Evolutionary conservation across 1,140 invertebrate species (phyloP).

Genomic region (Stenopsyche tienmushanensis): DNA sequence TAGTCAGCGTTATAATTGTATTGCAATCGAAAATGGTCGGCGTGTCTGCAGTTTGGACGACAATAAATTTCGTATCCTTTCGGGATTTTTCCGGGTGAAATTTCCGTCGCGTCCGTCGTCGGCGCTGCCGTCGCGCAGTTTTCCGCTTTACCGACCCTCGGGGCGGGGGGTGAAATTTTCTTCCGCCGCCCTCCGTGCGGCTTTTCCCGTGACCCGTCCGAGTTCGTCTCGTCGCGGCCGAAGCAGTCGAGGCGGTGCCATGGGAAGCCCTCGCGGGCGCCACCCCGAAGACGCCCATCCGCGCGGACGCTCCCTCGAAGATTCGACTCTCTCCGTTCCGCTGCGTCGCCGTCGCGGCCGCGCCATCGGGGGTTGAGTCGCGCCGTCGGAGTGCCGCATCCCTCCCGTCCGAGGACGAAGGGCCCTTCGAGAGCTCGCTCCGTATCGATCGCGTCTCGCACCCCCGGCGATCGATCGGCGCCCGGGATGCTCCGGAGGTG

Average conservation of each 20-base stretch:
- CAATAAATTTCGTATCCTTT: too few relatives aligned
- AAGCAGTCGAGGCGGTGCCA: too few relatives aligned
- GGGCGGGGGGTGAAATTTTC: constrained; percentile 1
- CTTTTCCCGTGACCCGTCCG: constrained; percentile 24
- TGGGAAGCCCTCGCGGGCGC: background rate
- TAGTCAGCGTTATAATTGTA: too few relatives aligned
- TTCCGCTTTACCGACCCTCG: constrained; percentile 14
- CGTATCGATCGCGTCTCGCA: background rate
- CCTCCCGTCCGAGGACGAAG: background rate
- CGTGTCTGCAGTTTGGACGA: too few relatives aligned
- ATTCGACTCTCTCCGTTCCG: too few relatives aligned
- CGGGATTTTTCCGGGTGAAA: background rate
- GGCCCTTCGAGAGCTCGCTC: background rate
- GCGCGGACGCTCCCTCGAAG: background rate
- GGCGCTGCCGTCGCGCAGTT: background rate
- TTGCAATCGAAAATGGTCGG: too few relatives aligned
- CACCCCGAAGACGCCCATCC: constrained; percentile 6
- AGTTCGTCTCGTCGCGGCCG: background rate
- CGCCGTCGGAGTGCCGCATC: background rate
- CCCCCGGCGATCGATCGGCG: background rate
- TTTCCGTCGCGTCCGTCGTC: background rate
- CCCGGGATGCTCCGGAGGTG: background rate
- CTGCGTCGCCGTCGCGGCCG: background rate
- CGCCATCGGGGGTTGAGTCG: background rate
- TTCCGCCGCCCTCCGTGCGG: constrained; percentile 26